Percentiles rank a stretch among this genome's conserved stretches.
phyloP scores from a whole-genome alignment of 1,140 invertebrate genomes.

The Lepidotrigona ventralis region DNA sequence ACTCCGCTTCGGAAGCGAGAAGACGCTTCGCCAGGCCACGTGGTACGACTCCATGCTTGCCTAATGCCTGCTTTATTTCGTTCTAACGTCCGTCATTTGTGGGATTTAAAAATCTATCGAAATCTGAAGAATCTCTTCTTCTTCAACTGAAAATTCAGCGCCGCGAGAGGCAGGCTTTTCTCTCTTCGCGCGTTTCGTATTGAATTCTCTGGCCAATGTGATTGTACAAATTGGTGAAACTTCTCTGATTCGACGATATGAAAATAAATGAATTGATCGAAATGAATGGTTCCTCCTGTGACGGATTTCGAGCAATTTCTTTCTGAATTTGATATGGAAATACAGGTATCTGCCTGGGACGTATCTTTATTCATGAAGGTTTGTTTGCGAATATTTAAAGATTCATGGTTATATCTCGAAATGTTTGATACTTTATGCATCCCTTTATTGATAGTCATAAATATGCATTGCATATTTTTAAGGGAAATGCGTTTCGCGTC shows the following conservation, averaged over 20 bases:
- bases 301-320: not conserved
- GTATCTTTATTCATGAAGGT: not conserved
- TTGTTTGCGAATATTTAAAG: not conserved
- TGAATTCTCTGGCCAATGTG: no score
- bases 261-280: not conserved
- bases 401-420: not conserved
- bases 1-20: no score
- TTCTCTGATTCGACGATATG: no score
- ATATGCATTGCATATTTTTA: not conserved
- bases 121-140: not conserved
- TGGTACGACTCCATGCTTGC: constrained; percentile 13
- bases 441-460: not conserved
- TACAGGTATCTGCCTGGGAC: not conserved
- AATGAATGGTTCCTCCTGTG: not conserved
- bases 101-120: no score
- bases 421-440: not conserved
- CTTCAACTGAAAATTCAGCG: constrained; percentile 20
- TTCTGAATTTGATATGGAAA: not conserved
- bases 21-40: constrained; percentile 17
- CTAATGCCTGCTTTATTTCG: constrained; percentile 25
- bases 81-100: not conserved
- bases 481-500: no score
- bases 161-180: no score
- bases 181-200: no score
- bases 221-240: no score